Base-by-base conservation (phyloP, 2,888 invertebrate genomes). In the Miltochrista miniata region DNA sequence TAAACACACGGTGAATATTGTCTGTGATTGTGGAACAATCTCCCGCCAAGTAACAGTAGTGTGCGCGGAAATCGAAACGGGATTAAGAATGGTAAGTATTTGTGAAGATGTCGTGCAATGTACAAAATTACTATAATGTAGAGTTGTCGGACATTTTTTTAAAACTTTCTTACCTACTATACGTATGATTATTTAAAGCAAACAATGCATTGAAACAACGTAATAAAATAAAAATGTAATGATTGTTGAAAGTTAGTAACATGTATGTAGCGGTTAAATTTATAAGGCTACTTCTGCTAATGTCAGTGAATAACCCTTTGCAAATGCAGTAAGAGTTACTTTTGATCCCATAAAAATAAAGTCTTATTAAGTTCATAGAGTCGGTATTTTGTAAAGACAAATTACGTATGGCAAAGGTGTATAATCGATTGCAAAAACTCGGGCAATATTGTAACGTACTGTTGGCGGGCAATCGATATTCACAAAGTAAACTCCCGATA, bases 1-100 rank as follows among this genome's bases (percentile, higher is more conserved):
- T 83, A 90, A 90, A 90, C 83, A 89, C 62, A 64, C 72, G 67
- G 81, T 84, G 85, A 86, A 90, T 89, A 88, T 90, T 90, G 87
- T 83, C 80, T 79, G 52, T 56, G 71, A 72, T 56, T 67, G 68
- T 64, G 45, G 61, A 68, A 74, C 79, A 80, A 81, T 83, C 81
- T 82, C 74, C 73, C 68, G 61, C 64, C 69, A 56, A 59, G 65
- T 61, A 64, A 61, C 63, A 65, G 76, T 45, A 51, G 46, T 51
- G 56, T 40, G 51, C 39, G 44, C 61, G 76, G 76, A 77, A 77
- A 77, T 76, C 46, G 81, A 81, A 81, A 73, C 65, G 48, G 62
- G 45, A 37, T 41, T 54, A 57, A n/a, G n/a, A n/a, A n/a, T n/a
- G n/a, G n/a, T n/a, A n/a, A n/a, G n/a, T n/a, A n/a, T n/a, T n/a